phyloP scores from a whole-genome alignment of 2,888 invertebrate genomes.

The Cabera pusaria region DNA sequence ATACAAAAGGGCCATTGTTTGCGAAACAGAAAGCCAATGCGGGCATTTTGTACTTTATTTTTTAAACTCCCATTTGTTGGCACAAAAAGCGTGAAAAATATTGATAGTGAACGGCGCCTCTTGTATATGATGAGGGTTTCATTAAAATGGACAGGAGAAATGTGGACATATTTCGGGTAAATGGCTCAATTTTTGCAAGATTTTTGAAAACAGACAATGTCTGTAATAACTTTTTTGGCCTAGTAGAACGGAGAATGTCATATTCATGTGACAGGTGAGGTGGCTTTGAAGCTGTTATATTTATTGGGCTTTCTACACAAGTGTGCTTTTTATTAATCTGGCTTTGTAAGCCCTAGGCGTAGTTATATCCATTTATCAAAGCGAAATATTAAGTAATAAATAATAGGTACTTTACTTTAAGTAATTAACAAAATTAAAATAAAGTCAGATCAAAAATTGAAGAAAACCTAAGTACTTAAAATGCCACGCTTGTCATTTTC shows the following conservation, averaged over 20 bases:
- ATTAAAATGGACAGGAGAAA: constrained; percentile 25
- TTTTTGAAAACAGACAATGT: background rate
- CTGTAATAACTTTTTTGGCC: no score
- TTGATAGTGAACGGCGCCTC: constrained; percentile 37
- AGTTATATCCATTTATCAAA: no score
- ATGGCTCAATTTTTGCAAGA: background rate
- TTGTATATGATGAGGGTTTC: constrained; percentile 26
- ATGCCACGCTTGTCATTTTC: no score
- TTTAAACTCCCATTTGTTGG: constrained; percentile 37
- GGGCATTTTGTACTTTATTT: constrained; percentile 39
- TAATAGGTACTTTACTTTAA: no score
- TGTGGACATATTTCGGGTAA: constrained; percentile 17
- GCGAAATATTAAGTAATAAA: no score
- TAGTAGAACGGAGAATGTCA: no score
- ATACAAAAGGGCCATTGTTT: constrained; percentile 43
- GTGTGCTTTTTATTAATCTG: no score
- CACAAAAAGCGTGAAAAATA: constrained; percentile 44
- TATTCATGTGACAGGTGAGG: background rate
- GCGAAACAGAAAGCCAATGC: constrained; percentile 45
- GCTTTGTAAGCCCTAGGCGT: no score
- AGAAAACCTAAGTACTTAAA: no score
- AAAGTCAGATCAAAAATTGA: no score
- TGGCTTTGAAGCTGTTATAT: background rate
- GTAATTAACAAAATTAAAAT: no score
- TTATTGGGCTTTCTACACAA: no score